Evolutionary conservation across 1,140 invertebrate genomes (phyloP).

Genomic region (Oppia nitens): DNA sequence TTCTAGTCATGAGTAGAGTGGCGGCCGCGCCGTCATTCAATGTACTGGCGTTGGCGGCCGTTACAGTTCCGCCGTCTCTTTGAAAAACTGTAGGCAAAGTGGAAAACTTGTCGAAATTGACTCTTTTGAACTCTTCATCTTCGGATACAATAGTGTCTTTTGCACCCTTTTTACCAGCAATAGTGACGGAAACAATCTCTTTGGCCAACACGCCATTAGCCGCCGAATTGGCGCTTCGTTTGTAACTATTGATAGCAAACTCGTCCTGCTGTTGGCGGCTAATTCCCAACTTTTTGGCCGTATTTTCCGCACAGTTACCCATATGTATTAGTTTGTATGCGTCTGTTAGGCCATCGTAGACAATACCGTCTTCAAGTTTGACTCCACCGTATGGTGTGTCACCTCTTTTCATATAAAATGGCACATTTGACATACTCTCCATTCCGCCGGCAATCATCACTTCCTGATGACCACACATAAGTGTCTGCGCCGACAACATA

Average conservation of each 20-base stretch:
- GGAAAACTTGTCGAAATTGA: conserved; percentile 84
- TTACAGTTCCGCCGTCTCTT: conserved; percentile 59
- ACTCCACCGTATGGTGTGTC: conserved; percentile 81
- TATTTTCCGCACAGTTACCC: conserved; percentile 96
- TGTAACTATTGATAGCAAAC: conserved; percentile 83
- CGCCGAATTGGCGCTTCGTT: conserved; percentile 54
- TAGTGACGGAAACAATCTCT: conserved; percentile 71
- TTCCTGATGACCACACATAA: conserved; percentile 33
- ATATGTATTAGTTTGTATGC: conserved; percentile 96
- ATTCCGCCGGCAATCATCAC: conserved; percentile 25
- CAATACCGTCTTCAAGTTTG: conserved; percentile 78
- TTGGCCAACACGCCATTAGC: conserved; percentile 60
- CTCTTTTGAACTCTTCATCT: conserved; percentile 91
- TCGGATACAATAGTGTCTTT: conserved; percentile 51
- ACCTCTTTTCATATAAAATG: conserved; percentile 71
- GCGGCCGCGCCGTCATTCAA: conserved; percentile 94
- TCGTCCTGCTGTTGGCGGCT: conserved; percentile 78
- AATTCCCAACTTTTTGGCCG: conserved; percentile 76
- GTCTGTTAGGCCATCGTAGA: conserved; percentile 89
- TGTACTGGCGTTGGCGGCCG: conserved; percentile 93
- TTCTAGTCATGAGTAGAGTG: conserved; percentile 59
- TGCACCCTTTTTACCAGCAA: conserved; percentile 56
- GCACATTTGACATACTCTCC: conserved; percentile 25
- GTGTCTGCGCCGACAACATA: conserved; percentile 37
- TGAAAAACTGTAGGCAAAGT: conserved; percentile 80